Evolutionary conservation across 2,797 vertebrate species (phyloP).

Genomic region (Pseudomugil tenellus): DNA sequence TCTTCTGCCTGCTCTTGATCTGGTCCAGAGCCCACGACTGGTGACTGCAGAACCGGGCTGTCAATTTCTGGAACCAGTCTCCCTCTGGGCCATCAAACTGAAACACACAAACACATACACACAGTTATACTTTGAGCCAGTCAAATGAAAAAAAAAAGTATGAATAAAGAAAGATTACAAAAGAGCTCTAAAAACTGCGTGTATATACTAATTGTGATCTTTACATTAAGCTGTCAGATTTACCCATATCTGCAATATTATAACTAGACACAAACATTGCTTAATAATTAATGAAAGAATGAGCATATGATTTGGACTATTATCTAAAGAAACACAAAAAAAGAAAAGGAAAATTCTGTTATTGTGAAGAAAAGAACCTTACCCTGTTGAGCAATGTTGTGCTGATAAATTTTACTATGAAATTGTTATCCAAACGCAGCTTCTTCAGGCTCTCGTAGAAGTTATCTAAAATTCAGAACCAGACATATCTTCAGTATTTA

Average conservation of each 20-base stretch:
- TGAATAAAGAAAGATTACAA: constrained; percentile 3
- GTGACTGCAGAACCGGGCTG: constrained; percentile 92
- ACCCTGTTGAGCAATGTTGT: constrained; percentile 87
- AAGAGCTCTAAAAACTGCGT: neutral
- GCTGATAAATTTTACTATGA: constrained; percentile 86
- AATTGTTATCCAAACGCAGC: constrained; percentile 84
- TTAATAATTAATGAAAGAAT: neutral
- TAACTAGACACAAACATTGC: neutral
- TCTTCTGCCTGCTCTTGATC: constrained; percentile 89
- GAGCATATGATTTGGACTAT: neutral
- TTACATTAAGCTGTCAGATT: neutral
- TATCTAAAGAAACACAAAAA: neutral
- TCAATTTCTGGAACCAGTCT: constrained; percentile 93
- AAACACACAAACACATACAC: constrained; percentile 26
- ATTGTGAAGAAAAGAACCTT: constrained; percentile 53
- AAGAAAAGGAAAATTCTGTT: neutral
- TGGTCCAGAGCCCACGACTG: constrained; percentile 91
- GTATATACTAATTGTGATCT: neutral
- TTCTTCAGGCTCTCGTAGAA: constrained; percentile 90
- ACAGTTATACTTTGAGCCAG: constrained; percentile 9
- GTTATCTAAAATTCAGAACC: constrained; percentile 72
- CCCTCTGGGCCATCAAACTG: constrained; percentile 90
- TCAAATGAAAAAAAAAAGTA: constrained; percentile 1
- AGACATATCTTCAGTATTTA: constrained; percentile 15
- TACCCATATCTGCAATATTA: neutral